Percentiles rank a stretch among this genome's conserved stretches.
Evolutionary conservation across 1,140 invertebrate species (phyloP).

Genomic region (Drosophila jambulina): DNA sequence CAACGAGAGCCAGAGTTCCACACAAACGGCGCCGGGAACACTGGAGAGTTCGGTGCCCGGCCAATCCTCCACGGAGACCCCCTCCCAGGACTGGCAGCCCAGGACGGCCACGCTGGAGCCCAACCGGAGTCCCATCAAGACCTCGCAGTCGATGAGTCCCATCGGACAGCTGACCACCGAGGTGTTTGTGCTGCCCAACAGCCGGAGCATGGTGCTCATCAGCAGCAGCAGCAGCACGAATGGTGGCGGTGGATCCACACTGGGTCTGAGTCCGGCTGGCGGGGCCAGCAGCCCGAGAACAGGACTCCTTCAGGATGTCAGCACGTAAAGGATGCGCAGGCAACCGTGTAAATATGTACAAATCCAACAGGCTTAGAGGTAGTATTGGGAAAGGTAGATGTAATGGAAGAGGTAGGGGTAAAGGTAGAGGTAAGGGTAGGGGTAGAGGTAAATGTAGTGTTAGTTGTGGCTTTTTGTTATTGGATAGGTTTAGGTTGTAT

Average conservation of each 20-base stretch:
- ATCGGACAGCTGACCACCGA: conserved; percentile 71
- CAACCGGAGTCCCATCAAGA: conserved; percentile 78
- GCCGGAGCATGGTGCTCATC: conserved; percentile 81
- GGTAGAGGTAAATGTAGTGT: conserved; percentile 2
- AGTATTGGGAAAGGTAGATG: conserved; percentile 2
- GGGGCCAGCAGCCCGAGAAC: conserved; percentile 50
- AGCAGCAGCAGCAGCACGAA: conserved; percentile 43
- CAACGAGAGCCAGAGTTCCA: conserved; percentile 70
- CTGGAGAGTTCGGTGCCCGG: conserved; percentile 40
- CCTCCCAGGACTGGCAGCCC: conserved; percentile 60
- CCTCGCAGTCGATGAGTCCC: conserved; percentile 81
- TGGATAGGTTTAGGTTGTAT: conserved; percentile 16
- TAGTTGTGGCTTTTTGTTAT: neutral
- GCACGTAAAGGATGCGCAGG: conserved; percentile 53
- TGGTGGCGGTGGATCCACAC: conserved; percentile 4
- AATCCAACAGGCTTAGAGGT: conserved; percentile 12
- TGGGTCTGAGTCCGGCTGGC: neutral
- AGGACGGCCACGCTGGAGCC: conserved; percentile 60
- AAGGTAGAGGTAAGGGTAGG: neutral
- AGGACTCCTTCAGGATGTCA: conserved; percentile 65
- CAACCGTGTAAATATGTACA: conserved; percentile 64
- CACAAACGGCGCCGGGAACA: conserved; percentile 67
- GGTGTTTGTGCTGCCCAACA: conserved; percentile 77
- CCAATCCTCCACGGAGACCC: conserved; percentile 38
- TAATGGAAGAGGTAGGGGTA: neutral